Evolutionary conservation across 2,797 vertebrate genomes (phyloP), one percentile per base, ranked within the genome.

Genomic region (Acomys russatus): DNA sequence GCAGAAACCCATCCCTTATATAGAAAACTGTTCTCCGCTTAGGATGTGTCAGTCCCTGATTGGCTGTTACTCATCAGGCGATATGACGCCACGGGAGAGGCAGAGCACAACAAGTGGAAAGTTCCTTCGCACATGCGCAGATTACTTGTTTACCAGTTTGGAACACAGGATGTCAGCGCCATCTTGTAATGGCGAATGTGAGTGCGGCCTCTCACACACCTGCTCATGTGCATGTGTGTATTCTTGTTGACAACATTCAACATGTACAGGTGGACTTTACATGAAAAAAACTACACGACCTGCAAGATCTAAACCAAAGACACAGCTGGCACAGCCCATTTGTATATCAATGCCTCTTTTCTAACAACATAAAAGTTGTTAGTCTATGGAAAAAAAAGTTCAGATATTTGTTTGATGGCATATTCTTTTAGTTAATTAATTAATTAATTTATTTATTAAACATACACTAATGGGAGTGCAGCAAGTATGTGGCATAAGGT

Each of bases 261-360:
- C 94, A 80, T 80, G 11, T 12, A 35, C 84, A 54, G 61, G 7
- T 92, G 56, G 35, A 96, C 17, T 90, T 91, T 87, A 74, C 28
- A 49, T 33, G 33, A 87, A 85, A 88, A 87, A 85, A 77, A 11
- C 2, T 49, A 49, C 4, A 56, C 63, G 15, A 74, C 87, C 9
- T 63, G 25, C 77, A 59, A 25, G 87, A 64, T 63, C 77, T 86
- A 4, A 49, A 70, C 30, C 35, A 30, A 61, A 14, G 54, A 87
- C 74, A 84, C 15, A 25, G 25, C 11, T 92, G 30, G 22, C 14
- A 85, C 83, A 63, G 59, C 79, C 5, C 2, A 80, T 33, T 4
- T 77, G 6, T 23, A 68, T 56, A 90, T 92, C 68, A 90, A 73
- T 93, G 44, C 4, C 4, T 44, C 44, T 44, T 44, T 44, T 44